These are phyloP conservation scores for Thripadectes ignobilis DNA, from an alignment of 2,797 vertebrate genomes.

Conservation along the genomic window DNA sequence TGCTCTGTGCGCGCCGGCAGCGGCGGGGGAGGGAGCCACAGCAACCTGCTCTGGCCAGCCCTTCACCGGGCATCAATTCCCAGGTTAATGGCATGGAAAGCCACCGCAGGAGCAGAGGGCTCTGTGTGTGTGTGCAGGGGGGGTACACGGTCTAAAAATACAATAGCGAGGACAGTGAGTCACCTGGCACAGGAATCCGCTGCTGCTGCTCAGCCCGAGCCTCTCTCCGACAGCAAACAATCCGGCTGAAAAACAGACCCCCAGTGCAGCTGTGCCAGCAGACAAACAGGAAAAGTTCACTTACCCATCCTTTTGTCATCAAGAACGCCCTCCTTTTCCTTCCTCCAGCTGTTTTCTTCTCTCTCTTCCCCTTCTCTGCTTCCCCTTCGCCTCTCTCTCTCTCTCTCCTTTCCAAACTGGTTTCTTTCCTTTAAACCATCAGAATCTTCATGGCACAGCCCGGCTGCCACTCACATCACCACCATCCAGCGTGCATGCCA, in stretches of 20 bases:
- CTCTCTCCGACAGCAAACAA: constrained; percentile 42
- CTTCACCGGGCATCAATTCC: background rate
- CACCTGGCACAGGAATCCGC: constrained; percentile 67
- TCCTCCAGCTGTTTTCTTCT: constrained; percentile 35
- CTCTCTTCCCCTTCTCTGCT: background rate
- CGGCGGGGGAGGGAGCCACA: background rate
- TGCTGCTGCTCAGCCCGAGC: constrained; percentile 46
- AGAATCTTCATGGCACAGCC: constrained; percentile 74
- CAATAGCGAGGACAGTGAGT: constrained; percentile 61
- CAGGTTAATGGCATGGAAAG: background rate
- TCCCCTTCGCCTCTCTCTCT: background rate
- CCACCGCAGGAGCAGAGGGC: constrained; percentile 21
- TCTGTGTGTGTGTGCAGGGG: background rate
- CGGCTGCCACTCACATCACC: constrained; percentile 70
- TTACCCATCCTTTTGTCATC: constrained; percentile 84
- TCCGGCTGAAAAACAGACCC: constrained; percentile 7
- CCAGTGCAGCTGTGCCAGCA: constrained; percentile 52
- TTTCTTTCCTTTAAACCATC: constrained; percentile 60
- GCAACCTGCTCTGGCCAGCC: background rate
- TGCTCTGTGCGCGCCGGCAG: background rate
- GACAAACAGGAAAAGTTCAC: constrained; percentile 79
- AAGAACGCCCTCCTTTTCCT: constrained; percentile 50
- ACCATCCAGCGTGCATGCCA: constrained; percentile 64
- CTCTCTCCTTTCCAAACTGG: background rate
- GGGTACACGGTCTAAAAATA: constrained; percentile 61